Percentiles rank a stretch among this genome's conserved stretches.
phyloP scores from a whole-genome alignment of 2,797 vertebrate species.

The Helarctos malayanus region DNA sequence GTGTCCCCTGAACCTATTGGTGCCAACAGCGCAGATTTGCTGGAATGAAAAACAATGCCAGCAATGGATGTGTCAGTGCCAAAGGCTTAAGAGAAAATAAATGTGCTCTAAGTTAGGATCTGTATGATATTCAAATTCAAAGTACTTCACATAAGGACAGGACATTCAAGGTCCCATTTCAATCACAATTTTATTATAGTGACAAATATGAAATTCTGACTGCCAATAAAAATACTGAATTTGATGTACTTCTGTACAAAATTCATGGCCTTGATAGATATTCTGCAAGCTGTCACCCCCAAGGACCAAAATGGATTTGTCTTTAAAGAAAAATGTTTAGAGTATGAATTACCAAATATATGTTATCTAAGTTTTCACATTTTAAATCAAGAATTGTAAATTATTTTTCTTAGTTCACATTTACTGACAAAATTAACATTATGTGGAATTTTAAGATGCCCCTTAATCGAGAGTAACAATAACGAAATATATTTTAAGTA shows the following conservation, averaged over 20 bases:
- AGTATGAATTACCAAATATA: conserved; percentile 37
- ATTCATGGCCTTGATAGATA: conserved; percentile 71
- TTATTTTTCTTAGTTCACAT: conserved; percentile 61
- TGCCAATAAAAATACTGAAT: conserved; percentile 74
- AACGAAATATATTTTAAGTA: conserved; percentile 20
- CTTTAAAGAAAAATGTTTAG: conserved; percentile 65
- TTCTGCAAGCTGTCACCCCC: conserved; percentile 51
- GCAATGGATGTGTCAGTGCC: conserved; percentile 47
- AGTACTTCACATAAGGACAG: conserved; percentile 60
- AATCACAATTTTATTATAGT: conserved; percentile 73
- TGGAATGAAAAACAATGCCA: conserved; percentile 80
- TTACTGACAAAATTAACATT: conserved; percentile 71
- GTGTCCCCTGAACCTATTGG: conserved; percentile 24
- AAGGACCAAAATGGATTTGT: conserved; percentile 68
- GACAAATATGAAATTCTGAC: conserved; percentile 73
- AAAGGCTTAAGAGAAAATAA: conserved; percentile 73
- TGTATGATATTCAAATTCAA: conserved; percentile 47
- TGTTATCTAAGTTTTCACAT: conserved; percentile 62
- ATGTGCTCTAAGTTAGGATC: conserved; percentile 57
- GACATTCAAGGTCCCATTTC: conserved; percentile 73
- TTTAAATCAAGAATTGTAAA: conserved; percentile 43
- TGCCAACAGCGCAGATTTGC: conserved; percentile 77
- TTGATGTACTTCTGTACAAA: conserved; percentile 69
- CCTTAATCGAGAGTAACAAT: conserved; percentile 58
- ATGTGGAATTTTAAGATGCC: conserved; percentile 27